Base-by-base conservation (phyloP, 1,140 invertebrate species). In the Orius insidiosus region DNA sequence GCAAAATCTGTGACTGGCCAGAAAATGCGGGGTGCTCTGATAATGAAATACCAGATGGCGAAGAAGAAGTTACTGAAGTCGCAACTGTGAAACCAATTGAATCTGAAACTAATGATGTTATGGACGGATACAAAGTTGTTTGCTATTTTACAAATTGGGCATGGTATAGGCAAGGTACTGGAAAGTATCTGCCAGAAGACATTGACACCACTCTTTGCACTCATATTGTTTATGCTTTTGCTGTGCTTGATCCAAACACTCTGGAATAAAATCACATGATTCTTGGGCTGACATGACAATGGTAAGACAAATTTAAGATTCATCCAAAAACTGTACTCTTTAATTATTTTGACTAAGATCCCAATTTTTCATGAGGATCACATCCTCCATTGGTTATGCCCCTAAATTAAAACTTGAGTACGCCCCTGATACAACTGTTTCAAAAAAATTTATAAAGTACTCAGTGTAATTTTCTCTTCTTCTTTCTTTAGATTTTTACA, bases 91-190 rank as follows among this genome's bases (percentile, higher is more conserved):
- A 14, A 24, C 10, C 38, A 40, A 5, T 18, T 5, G 11, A 18
- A 15, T 5, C 41, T 3, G 35, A n/a, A 9, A 5, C 35, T 5
- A 15, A 15, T 36, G 35, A 15, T 36, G 35, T n/a, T 5, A 36
- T n/a, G 32, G n/a, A 10, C 9, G 35, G 14, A 38, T 78, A 71
- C 52, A 75, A 85, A 62, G 66, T 93, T 0, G 81, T 92, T 1
- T 93, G 87, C 55, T 93, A 93, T 58, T 92, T 89, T 57, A 90
- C 86, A 0, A 93, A 92, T 56, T 93, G 88, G 88, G 84, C 87
- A 1, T 90, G 87, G 82, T 88, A 88, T 53, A 68, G 85, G n/a
- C 74, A 73, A 50, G 84, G 83, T 0, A 54, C 70, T 10, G 87
- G 83, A 36, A 83, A 83, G 55, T 90, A 83, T 53, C 62, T 74